These are phyloP conservation scores for Synodontis membranacea DNA, from an alignment of 2,113 vertebrate species.

Conservation along the genomic window DNA sequence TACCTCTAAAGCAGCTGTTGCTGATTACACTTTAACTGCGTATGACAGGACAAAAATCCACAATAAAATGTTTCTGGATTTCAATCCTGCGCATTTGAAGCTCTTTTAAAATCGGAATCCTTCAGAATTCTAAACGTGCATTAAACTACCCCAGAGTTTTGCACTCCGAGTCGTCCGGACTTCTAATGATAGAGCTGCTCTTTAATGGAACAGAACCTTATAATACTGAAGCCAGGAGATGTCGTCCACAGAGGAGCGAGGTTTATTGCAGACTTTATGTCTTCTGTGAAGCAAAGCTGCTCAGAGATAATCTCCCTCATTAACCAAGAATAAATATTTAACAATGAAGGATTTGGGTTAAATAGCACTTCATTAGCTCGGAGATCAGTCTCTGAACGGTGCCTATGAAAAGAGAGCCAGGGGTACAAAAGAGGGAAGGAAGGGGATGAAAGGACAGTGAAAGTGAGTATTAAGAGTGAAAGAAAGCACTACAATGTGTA, in stretches of 20 bases:
- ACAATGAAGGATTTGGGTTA: slow-evolving; percentile 43
- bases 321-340: slow-evolving; percentile 48
- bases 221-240: neutral
- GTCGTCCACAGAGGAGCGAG: slow-evolving; percentile 1
- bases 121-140: neutral
- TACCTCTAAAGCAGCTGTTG: neutral
- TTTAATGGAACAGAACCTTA: neutral
- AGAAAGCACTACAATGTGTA: slow-evolving; percentile 15
- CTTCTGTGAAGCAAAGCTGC: slow-evolving; percentile 32
- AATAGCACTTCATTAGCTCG: slow-evolving; percentile 36
- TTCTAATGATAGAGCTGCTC: neutral
- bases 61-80: neutral
- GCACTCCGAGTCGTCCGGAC: neutral
- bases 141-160: neutral
- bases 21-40: neutral
- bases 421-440: slow-evolving; percentile 9
- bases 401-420: slow-evolving; percentile 7
- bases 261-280: slow-evolving; percentile 23
- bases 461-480: slow-evolving; percentile 12
- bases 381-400: slow-evolving; percentile 22
- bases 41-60: neutral
- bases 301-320: slow-evolving; percentile 42
- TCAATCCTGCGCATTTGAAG: neutral
- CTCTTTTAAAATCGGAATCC: neutral
- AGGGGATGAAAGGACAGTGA: neutral